A percentile compares a stretch with the other conserved stretches of the same genome.
Evolutionary conservation across 1,140 invertebrate species (phyloP).

Genomic region (Neodiprion pinetum): DNA sequence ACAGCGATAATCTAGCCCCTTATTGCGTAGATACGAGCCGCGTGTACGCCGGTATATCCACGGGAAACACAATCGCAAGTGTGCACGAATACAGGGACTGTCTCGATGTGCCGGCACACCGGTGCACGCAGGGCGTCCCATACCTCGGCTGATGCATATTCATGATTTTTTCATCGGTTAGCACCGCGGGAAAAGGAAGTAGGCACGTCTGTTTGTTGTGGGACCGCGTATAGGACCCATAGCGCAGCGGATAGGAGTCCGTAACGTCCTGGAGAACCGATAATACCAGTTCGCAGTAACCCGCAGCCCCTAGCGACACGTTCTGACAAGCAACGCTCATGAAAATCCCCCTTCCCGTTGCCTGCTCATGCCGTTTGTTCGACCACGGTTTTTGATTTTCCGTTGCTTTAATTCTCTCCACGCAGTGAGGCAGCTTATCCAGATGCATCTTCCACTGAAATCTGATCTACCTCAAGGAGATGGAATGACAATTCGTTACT

Average conservation of each 20-base stretch:
- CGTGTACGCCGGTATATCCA: neutral
- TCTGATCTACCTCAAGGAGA: too few relatives aligned
- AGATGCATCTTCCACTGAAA: too few relatives aligned
- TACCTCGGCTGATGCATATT: conserved; percentile 48
- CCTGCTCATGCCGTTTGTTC: too few relatives aligned
- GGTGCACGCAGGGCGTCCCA: neutral
- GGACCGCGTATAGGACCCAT: neutral
- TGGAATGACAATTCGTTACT: too few relatives aligned
- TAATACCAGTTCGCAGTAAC: conserved; percentile 17
- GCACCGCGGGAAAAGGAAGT: conserved; percentile 56
- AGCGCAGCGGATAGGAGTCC: too few relatives aligned
- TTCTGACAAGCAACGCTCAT: neutral
- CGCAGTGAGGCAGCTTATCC: too few relatives aligned
- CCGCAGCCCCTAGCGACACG: conserved; percentile 33
- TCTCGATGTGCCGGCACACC: neutral
- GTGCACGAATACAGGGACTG: neutral
- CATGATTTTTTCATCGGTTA: conserved; percentile 51
- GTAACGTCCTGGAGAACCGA: neutral
- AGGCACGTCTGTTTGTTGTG: conserved; percentile 24
- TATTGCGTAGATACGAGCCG: neutral
- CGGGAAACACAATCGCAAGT: neutral
- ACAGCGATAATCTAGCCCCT: conserved; percentile 9
- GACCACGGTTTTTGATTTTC: too few relatives aligned
- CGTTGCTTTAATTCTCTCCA: too few relatives aligned
- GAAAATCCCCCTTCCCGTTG: too few relatives aligned